phyloP scores from a whole-genome alignment of 2,797 vertebrate species.

The Telmatherina bonti region DNA sequence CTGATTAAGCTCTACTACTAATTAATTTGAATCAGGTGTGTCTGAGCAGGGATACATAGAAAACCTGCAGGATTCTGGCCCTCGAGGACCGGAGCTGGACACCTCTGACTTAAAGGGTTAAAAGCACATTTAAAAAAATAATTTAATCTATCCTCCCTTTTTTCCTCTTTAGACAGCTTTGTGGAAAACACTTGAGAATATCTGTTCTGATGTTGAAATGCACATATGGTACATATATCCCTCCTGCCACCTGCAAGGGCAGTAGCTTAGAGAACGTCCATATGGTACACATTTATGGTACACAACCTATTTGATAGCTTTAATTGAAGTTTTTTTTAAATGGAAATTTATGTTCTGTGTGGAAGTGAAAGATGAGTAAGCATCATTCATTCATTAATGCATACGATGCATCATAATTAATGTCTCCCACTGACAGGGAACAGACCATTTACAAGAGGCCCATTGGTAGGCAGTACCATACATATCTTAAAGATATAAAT shows the following conservation, averaged over 20 bases:
- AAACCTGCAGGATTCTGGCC: too few species aligned
- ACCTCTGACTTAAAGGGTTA: too few species aligned
- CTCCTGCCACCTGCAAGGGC: not conserved
- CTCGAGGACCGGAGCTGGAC: too few species aligned
- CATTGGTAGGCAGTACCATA: too few species aligned
- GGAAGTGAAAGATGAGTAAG: not conserved
- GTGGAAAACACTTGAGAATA: not conserved
- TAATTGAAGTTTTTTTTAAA: not conserved
- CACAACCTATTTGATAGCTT: not conserved
- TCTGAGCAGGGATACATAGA: too few species aligned
- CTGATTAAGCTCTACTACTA: too few species aligned
- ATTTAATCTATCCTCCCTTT: not conserved
- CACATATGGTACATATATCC: not conserved
- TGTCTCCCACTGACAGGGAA: too few species aligned
- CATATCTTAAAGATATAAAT: too few species aligned
- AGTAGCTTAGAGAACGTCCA: not conserved
- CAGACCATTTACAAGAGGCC: too few species aligned
- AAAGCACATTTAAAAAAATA: too few species aligned
- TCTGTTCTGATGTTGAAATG: not conserved
- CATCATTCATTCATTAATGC: not conserved
- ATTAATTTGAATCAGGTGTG: too few species aligned
- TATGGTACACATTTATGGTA: not conserved
- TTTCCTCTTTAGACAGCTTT: not conserved
- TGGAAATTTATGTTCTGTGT: not conserved
- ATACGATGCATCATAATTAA: not conserved